Conservation (phyloP, 2,888 invertebrate species). For the Ophion ventricosus region DNA sequence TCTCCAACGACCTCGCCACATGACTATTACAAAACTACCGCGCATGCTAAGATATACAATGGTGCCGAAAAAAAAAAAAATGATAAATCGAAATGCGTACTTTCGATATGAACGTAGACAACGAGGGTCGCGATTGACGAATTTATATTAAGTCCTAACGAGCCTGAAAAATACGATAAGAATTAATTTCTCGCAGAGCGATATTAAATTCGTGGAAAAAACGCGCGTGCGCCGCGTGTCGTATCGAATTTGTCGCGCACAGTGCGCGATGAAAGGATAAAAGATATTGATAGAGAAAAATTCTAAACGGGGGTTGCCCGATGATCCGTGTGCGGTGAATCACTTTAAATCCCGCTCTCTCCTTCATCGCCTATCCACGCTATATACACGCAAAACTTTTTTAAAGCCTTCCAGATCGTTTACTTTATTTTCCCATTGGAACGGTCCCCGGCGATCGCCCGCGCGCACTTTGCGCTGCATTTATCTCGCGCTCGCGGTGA, state of each 20-base stretch:
- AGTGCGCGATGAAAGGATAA: conserved; percentile 18
- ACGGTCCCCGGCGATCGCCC: conserved; percentile 63
- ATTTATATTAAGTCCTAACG: conserved; percentile 1
- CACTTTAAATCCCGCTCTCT: conserved; percentile 68
- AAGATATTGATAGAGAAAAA: conserved; percentile 21
- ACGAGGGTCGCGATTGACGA: neutral
- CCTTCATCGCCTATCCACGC: conserved; percentile 15
- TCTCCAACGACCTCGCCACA: neutral
- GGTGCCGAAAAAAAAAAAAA: neutral
- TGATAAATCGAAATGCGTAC: conserved; percentile 34
- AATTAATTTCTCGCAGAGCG: conserved; percentile 28
- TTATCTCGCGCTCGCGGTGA: conserved; percentile 4
- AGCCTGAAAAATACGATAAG: conserved; percentile 32
- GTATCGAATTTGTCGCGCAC: conserved; percentile 34
- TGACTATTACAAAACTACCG: conserved; percentile 23
- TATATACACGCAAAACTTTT: conserved; percentile 63
- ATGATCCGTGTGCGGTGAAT: conserved; percentile 73
- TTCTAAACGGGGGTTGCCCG: conserved; percentile 65
- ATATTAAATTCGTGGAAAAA: neutral
- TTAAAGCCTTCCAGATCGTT: conserved; percentile 79
- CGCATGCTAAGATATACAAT: neutral
- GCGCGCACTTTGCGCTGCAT: conserved; percentile 18
- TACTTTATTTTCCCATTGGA: conserved; percentile 78
- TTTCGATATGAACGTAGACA: neutral
- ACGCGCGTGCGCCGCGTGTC: neutral